phyloP scores from a whole-genome alignment of 2,797 vertebrate genomes.

The Hylomyscus alleni region DNA sequence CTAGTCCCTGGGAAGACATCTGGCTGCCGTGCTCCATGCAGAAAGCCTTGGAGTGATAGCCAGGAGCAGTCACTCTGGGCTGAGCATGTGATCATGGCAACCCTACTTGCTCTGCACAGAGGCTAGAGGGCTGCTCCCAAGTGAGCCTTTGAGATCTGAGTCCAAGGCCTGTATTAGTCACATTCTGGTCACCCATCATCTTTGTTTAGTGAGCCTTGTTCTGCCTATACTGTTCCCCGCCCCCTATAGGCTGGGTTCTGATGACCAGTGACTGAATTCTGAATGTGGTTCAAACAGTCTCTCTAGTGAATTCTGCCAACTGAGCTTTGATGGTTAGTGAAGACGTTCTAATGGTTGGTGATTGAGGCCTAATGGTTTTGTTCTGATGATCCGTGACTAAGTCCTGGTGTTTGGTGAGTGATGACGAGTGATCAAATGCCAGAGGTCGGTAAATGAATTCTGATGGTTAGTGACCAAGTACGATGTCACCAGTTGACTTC shows the following conservation, averaged over 20 bases:
- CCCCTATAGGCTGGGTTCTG: not conserved
- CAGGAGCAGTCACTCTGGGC: not conserved
- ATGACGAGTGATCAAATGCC: not conserved
- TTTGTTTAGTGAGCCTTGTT: not conserved
- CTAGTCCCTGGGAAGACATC: not conserved
- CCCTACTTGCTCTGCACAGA: accelerated
- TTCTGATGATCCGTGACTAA: not conserved
- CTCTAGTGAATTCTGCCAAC: not conserved
- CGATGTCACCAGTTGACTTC: not conserved
- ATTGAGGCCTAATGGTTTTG: not conserved
- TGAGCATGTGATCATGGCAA: not conserved
- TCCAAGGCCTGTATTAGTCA: not conserved
- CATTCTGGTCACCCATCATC: no score
- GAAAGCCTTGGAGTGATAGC: not conserved
- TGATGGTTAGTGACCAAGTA: not conserved
- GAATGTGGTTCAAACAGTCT: not conserved
- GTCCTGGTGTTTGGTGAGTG: not conserved
- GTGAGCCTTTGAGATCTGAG: not conserved
- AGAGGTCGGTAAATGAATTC: no score
- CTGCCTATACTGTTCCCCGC: no score
- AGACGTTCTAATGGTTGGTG: not conserved
- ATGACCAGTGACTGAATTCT: not conserved
- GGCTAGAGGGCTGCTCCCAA: accelerated
- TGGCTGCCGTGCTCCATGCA: accelerated
- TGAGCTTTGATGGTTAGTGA: no score